Conservation (phyloP, 1,140 invertebrate genomes). For the Drosophila aff. region DNA sequence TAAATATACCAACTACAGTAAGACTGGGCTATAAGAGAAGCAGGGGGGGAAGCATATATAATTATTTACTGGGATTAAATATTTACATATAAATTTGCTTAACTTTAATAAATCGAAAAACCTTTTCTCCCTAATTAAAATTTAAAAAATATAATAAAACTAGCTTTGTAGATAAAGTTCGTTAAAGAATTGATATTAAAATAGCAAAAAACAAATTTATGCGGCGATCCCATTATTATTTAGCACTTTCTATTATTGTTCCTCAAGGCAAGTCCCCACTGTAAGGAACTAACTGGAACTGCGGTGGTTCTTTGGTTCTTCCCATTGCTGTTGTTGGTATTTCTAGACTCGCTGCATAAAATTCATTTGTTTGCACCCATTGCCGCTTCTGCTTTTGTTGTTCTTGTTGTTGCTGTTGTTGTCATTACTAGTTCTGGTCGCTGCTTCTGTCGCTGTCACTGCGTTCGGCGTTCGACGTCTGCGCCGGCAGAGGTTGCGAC, state of each 20-base stretch:
- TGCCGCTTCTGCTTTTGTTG: slow-evolving; percentile 19
- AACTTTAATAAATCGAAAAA: no score
- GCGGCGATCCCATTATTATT: no score
- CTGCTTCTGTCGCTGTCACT: slow-evolving; percentile 52
- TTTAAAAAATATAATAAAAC: no score
- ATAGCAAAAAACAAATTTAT: background rate
- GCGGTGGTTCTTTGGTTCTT: slow-evolving; percentile 30
- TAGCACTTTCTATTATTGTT: background rate
- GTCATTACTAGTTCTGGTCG: slow-evolving; percentile 61
- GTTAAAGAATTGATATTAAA: background rate
- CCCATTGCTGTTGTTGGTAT: slow-evolving; percentile 38
- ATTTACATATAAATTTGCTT: background rate
- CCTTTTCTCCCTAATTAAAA: no score
- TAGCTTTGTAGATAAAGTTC: background rate
- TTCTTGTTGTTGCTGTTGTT: slow-evolving; percentile 44
- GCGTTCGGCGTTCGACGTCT: slow-evolving; percentile 34
- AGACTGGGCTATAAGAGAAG: background rate
- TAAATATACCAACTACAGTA: slow-evolving; percentile 61
- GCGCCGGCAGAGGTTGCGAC: slow-evolving; percentile 18
- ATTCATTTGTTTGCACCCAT: slow-evolving; percentile 67
- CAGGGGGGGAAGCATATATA: no score
- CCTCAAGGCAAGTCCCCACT: background rate
- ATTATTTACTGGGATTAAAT: background rate
- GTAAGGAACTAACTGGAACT: slow-evolving; percentile 30
- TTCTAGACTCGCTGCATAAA: slow-evolving; percentile 64